phyloP scores from a whole-genome alignment of 2,797 vertebrate genomes.

The Cygnus olor region DNA sequence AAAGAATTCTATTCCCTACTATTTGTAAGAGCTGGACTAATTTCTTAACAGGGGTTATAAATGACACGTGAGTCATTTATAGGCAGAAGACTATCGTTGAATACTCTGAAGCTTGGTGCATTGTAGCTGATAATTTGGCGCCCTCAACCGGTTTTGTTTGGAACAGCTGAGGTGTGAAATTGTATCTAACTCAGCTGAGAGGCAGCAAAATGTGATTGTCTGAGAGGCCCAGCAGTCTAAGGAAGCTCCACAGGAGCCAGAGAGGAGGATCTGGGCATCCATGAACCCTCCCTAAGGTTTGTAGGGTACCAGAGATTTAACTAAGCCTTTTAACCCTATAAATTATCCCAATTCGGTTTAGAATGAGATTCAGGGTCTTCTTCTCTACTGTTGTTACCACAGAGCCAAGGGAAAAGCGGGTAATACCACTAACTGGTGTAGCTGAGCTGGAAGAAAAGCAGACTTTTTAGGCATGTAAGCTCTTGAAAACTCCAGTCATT shows the following conservation, averaged over 20 bases:
- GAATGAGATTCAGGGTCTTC: not conserved
- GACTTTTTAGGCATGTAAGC: not conserved
- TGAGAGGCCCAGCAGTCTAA: not conserved
- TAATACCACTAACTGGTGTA: not conserved
- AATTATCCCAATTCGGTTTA: not conserved
- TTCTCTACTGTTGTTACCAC: not conserved
- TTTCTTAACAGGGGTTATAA: not conserved
- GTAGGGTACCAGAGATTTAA: not conserved
- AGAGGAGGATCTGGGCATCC: not conserved
- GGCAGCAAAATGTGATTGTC: not conserved
- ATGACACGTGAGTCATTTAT: not conserved
- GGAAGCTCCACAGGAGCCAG: not conserved
- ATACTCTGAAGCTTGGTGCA: not conserved
- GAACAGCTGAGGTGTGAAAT: slow-evolving; percentile 4
- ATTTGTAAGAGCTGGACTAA: not conserved
- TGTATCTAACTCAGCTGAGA: not conserved
- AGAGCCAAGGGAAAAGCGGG: not conserved
- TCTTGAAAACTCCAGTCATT: not conserved
- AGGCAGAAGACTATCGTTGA: not conserved
- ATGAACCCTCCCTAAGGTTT: not conserved
- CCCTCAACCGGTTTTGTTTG: slow-evolving; percentile 23
- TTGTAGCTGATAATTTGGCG: slow-evolving; percentile 7
- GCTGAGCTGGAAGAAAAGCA: not conserved
- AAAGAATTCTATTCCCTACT: not conserved
- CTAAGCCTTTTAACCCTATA: not conserved